phyloP scores from a whole-genome alignment of 2,888 invertebrate species.

The Girardia tigrina region DNA sequence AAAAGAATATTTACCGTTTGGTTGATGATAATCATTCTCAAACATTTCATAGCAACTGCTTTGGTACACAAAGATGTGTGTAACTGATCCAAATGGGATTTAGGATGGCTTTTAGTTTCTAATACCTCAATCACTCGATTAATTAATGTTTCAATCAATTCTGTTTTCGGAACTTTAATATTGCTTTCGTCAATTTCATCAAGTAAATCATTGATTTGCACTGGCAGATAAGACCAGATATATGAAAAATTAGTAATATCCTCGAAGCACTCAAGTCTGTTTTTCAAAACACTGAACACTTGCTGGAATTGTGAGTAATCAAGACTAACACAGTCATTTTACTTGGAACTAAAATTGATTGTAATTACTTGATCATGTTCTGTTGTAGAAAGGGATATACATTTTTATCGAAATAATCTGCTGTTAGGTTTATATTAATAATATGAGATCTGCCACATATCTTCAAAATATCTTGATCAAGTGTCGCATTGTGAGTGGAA shows the following conservation, averaged over 20 bases:
- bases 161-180: background rate
- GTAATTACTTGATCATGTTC: background rate
- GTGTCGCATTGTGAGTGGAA: background rate
- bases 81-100: background rate
- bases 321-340: background rate
- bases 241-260: background rate
- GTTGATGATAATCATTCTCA: background rate
- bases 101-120: background rate
- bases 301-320: background rate
- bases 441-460: background rate
- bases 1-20: background rate
- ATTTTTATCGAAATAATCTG: background rate
- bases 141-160: background rate
- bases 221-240: background rate
- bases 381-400: background rate
- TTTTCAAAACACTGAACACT: background rate
- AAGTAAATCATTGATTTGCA: background rate
- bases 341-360: background rate
- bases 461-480: background rate
- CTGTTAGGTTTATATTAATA: background rate
- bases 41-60: background rate
- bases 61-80: background rate
- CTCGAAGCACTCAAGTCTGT: background rate
- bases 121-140: background rate
- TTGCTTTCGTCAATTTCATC: background rate